Evolutionary conservation across 2,888 invertebrate genomes (phyloP).

Genomic region (Ophioninae sp.): DNA sequence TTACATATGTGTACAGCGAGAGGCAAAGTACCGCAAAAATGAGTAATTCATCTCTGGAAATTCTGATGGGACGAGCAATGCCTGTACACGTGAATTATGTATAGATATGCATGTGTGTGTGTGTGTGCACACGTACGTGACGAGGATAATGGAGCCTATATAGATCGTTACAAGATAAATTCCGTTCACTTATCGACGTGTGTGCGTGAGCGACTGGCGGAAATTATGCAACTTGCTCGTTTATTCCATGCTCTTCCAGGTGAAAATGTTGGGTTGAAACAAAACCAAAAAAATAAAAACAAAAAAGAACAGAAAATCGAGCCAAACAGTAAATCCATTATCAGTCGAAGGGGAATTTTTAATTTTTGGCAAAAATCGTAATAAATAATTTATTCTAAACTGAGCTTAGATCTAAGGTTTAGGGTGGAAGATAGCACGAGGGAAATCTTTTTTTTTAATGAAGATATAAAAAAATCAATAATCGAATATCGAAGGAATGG

Average conservation of each 20-base stretch:
- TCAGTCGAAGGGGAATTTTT: too few relatives aligned
- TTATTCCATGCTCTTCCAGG: constrained; percentile 42
- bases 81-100: not conserved
- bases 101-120: too few relatives aligned
- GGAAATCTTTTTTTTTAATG: too few relatives aligned
- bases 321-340: too few relatives aligned
- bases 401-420: too few relatives aligned
- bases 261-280: constrained; percentile 46
- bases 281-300: not conserved
- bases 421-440: too few relatives aligned
- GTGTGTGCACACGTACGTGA: not conserved
- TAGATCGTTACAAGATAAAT: not conserved
- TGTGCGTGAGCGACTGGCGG: constrained; percentile 13
- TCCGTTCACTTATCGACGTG: constrained; percentile 35
- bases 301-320: constrained; percentile 21
- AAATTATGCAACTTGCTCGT: constrained; percentile 55
- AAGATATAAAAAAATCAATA: too few relatives aligned
- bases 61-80: constrained; percentile 22
- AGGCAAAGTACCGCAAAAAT: constrained; percentile 25
- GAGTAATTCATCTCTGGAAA: constrained; percentile 62
- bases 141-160: constrained; percentile 9
- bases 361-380: too few relatives aligned
- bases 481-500: not conserved
- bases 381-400: too few relatives aligned
- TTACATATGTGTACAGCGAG: constrained; percentile 12